Evolutionary conservation across 2,113 vertebrate species (phyloP).

Genomic region (Edolisoma coerulescens): DNA sequence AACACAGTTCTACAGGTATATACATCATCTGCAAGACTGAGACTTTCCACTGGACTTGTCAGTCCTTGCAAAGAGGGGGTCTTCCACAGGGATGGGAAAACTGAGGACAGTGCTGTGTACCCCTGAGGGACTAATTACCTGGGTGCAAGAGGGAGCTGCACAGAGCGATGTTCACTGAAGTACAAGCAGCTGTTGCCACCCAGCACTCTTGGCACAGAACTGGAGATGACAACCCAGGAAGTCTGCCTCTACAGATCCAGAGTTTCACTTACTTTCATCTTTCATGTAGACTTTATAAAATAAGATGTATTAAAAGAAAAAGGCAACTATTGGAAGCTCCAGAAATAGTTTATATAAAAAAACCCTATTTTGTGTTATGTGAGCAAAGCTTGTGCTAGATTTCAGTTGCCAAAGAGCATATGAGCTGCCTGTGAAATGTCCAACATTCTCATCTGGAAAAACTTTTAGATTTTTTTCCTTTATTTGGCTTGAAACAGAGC

Average conservation of each 20-base stretch:
- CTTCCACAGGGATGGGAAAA: not conserved
- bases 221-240: not conserved
- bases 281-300: constrained; percentile 21
- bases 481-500: constrained; percentile 35
- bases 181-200: not conserved
- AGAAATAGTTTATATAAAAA: constrained; percentile 8
- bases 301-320: not conserved
- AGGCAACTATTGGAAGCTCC: not conserved
- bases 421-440: not conserved
- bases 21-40: not conserved
- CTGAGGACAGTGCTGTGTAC: not conserved
- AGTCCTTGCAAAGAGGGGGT: not conserved
- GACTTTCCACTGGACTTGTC: not conserved
- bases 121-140: not conserved
- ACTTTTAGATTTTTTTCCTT: constrained; percentile 24
- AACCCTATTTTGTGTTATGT: not conserved
- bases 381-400: constrained; percentile 1
- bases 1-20: not conserved
- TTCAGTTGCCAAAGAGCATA: constrained; percentile 23
- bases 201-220: not conserved
- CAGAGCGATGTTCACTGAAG: not conserved
- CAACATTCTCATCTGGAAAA: constrained; percentile 44
- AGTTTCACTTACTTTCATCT: not conserved
- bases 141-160: not conserved
- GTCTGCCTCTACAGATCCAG: not conserved